Conservation (phyloP, 2,888 invertebrate genomes). For the Ctena decussata region DNA sequence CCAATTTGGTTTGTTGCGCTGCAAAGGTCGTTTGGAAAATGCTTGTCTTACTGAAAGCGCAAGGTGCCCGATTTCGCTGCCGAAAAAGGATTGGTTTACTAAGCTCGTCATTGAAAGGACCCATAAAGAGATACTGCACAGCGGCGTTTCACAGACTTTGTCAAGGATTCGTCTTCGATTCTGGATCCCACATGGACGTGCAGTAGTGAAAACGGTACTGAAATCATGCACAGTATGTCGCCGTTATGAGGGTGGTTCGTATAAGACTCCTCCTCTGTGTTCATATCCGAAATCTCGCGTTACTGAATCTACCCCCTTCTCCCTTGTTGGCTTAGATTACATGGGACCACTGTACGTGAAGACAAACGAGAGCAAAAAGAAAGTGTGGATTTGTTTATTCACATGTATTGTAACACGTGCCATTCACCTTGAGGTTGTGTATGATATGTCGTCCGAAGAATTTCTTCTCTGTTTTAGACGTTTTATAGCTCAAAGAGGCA, state of each 20-base stretch:
- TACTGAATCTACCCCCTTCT: background rate
- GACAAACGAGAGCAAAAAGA: background rate
- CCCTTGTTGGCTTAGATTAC: background rate
- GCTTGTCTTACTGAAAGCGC: background rate
- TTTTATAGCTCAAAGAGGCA: too few relatives aligned
- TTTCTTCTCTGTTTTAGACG: background rate
- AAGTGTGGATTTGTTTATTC: slow-evolving; percentile 7
- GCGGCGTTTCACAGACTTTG: background rate
- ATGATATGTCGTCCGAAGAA: background rate
- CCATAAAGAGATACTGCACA: background rate
- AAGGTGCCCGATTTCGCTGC: background rate
- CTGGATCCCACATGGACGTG: background rate
- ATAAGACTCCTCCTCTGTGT: background rate
- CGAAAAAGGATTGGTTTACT: background rate
- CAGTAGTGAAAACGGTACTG: background rate
- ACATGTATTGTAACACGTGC: background rate
- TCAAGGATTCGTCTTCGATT: background rate
- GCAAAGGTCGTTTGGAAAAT: background rate
- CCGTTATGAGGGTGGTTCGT: background rate
- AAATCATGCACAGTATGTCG: slow-evolving; percentile 1
- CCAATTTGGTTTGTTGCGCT: background rate
- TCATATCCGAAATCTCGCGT: background rate
- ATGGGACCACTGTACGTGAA: slow-evolving; percentile 5
- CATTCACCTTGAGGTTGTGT: background rate
- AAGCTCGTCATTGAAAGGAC: background rate